Conservation (phyloP, 2,797 vertebrate genomes). For the Coilia nasus region DNA sequence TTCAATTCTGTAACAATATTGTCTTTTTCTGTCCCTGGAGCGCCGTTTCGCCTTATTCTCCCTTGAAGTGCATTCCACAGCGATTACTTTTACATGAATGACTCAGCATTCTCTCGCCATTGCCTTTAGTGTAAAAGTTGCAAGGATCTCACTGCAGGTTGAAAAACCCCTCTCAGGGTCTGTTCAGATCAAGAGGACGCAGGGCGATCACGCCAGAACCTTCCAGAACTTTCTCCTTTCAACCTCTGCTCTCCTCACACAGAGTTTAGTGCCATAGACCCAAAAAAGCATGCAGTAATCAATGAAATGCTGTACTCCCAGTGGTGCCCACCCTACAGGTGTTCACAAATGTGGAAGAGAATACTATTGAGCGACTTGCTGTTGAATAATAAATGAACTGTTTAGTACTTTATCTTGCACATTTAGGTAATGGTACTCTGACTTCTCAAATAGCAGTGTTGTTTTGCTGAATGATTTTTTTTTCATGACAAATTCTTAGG, state of each 20-base stretch:
- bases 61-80: constrained; percentile 48
- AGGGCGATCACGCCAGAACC: not conserved
- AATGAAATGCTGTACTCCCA: not conserved
- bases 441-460: not conserved
- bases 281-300: not conserved
- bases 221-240: constrained; percentile 2
- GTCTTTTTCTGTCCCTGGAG: constrained; percentile 46
- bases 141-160: not conserved
- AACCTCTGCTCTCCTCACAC: not conserved
- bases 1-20: constrained; percentile 37
- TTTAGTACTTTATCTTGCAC: not conserved
- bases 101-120: constrained; percentile 45
- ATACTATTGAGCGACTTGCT: not conserved
- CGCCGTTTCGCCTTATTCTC: constrained; percentile 42
- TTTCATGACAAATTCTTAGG: not conserved
- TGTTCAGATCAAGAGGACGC: not conserved
- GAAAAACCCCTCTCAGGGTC: not conserved
- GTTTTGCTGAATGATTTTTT: not conserved
- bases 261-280: not conserved
- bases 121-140: not conserved
- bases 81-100: constrained; percentile 51
- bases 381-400: not conserved
- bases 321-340: not conserved
- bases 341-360: not conserved
- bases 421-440: not conserved